Conservation (phyloP, 2,113 vertebrate genomes). For the Cochlearius cochlearius region DNA sequence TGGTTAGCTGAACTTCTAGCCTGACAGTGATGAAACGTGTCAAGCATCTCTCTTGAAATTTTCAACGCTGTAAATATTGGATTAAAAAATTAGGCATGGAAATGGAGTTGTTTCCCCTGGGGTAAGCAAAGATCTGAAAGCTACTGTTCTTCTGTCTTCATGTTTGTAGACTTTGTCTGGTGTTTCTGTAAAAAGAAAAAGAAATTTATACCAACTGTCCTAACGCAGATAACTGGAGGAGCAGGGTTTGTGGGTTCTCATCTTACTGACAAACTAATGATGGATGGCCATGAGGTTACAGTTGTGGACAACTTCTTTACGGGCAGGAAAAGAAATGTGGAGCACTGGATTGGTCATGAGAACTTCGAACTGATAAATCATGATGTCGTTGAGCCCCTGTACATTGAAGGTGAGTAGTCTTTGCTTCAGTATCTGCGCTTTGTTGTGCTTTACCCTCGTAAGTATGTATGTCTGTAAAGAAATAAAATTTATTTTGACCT, state of each 20-base stretch:
- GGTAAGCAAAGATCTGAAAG: conserved; percentile 1
- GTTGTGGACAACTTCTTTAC: conserved; percentile 99
- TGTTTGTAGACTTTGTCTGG: conserved; percentile 70
- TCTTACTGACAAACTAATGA: conserved; percentile 98
- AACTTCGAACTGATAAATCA: conserved; percentile 99
- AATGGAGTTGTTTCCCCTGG: conserved; percentile 42
- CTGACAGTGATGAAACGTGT: not conserved
- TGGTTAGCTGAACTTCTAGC: not conserved
- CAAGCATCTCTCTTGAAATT: not conserved
- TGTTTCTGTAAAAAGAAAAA: conserved; percentile 70
- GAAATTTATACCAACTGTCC: conserved; percentile 62
- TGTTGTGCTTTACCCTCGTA: not conserved
- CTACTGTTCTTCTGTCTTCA: conserved; percentile 39
- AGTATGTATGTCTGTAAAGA: not conserved
- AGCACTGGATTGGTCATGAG: conserved; percentile 98
- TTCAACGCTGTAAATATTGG: not conserved
- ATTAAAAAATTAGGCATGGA: not conserved
- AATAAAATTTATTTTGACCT: not conserved
- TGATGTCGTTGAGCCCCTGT: conserved; percentile 96
- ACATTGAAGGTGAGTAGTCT: conserved; percentile 89
- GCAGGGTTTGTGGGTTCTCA: conserved; percentile 98
- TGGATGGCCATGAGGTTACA: conserved; percentile 98
- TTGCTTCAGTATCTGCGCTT: not conserved
- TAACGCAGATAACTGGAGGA: conserved; percentile 91
- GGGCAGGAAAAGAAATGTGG: conserved; percentile 96